These are phyloP conservation scores for Dryobotodes eremita DNA, from an alignment of 2,888 invertebrate genomes.

Conservation along the genomic window DNA sequence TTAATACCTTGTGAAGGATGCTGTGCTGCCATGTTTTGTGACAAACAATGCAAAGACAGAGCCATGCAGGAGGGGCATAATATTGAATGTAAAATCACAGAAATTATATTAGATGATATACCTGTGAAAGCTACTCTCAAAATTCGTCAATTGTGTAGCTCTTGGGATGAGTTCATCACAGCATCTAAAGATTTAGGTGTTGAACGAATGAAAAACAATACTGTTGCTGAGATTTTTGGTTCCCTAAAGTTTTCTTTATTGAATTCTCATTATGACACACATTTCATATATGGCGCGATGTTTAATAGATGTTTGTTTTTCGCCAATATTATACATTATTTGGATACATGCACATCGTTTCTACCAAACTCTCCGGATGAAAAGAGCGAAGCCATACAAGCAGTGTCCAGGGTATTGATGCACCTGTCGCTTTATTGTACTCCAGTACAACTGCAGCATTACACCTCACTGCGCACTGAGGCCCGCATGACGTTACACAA, in stretches of 20 bases:
- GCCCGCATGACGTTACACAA: accelerated
- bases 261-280: slow-evolving; percentile 35
- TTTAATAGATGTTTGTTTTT: slow-evolving; percentile 34
- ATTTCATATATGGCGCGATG: slow-evolving; percentile 38
- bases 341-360: slow-evolving; percentile 41
- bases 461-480: background rate
- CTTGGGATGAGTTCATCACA: slow-evolving; percentile 55
- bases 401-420: slow-evolving; percentile 50
- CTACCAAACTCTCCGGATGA: slow-evolving; percentile 31
- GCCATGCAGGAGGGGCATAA: slow-evolving; percentile 43
- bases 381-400: slow-evolving; percentile 34
- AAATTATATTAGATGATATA: background rate
- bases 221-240: slow-evolving; percentile 39
- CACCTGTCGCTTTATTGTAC: slow-evolving; percentile 37
- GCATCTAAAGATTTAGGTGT: slow-evolving; percentile 42
- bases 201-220: slow-evolving; percentile 26
- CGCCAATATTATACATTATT: slow-evolving; percentile 38
- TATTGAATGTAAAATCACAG: slow-evolving; percentile 39
- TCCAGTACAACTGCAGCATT: slow-evolving; percentile 29
- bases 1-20: slow-evolving; percentile 49
- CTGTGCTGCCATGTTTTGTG: slow-evolving; percentile 42
- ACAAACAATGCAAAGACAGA: slow-evolving; percentile 34
- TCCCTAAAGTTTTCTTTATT: slow-evolving; percentile 46
- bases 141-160: slow-evolving; percentile 48
- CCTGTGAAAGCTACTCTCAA: slow-evolving; percentile 35